phyloP scores from a whole-genome alignment of 2,797 vertebrate species.

The Leucoraja ocellata region DNA sequence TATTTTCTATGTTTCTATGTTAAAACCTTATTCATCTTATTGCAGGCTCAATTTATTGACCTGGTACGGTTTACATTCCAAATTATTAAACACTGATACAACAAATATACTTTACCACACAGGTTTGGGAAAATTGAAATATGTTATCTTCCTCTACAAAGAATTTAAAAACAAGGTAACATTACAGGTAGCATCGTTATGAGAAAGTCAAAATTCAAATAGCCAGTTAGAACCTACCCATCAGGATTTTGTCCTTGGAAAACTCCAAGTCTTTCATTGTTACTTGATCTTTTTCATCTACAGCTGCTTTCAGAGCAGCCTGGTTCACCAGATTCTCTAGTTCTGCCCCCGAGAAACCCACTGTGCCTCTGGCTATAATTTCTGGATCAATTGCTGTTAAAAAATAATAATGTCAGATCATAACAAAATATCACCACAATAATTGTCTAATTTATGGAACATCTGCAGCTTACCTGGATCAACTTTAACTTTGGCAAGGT shows the following conservation, averaged over 20 bases:
- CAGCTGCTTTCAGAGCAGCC: conserved; percentile 89
- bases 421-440: neutral
- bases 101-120: neutral
- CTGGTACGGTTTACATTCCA: no score
- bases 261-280: conserved; percentile 92
- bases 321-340: conserved; percentile 97
- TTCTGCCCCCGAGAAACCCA: conserved; percentile 95
- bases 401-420: neutral
- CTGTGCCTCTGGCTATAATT: conserved; percentile 91
- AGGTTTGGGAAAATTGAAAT: no score
- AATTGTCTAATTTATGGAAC: conserved; percentile 29
- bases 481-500: conserved; percentile 89
- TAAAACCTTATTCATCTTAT: neutral
- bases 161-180: neutral
- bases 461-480: conserved; percentile 65
- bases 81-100: neutral
- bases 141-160: neutral
- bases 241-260: conserved; percentile 95
- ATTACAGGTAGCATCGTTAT: neutral
- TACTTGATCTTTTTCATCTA: conserved; percentile 89
- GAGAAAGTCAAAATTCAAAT: neutral
- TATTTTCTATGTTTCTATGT: no score
- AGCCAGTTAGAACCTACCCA: conserved; percentile 63
- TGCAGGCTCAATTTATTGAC: no score
- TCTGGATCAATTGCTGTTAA: conserved; percentile 70